Percentiles rank a stretch among this genome's conserved stretches.
These are phyloP conservation scores for Eremobia ochroleuca DNA, from an alignment of 2,888 invertebrate genomes.

Conservation along the genomic window DNA sequence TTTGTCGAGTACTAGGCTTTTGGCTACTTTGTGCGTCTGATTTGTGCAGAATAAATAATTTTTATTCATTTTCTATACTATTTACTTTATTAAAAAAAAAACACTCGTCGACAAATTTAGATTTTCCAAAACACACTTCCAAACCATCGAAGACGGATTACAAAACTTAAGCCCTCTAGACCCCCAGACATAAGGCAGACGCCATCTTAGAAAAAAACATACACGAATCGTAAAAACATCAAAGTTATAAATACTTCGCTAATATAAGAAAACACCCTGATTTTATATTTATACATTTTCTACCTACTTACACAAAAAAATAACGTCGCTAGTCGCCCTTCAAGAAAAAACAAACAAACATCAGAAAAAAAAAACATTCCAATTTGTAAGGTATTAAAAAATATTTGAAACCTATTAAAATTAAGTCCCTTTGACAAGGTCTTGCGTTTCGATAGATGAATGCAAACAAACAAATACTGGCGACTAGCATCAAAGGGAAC, in stretches of 20 bases:
- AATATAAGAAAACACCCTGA: conserved; percentile 23
- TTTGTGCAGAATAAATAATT: not conserved
- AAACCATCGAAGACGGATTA: not conserved
- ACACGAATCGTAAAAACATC: conserved; percentile 57
- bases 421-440: conserved; percentile 61
- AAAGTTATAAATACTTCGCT: conserved; percentile 44
- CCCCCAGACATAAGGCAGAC: not conserved
- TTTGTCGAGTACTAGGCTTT: not conserved
- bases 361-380: conserved; percentile 56
- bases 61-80: not conserved
- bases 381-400: conserved; percentile 57
- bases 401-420: conserved; percentile 68
- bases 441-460: conserved; percentile 60
- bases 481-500: conserved; percentile 69
- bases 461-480: conserved; percentile 64
- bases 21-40: not conserved
- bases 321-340: conserved; percentile 20
- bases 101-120: not conserved
- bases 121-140: not conserved
- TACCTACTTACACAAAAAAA: conserved; percentile 22
- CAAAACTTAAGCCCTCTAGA: conserved; percentile 4
- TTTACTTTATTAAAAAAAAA: no score
- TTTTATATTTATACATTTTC: conserved; percentile 35
- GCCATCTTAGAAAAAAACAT: conserved; percentile 8
- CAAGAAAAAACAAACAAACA: conserved; percentile 44